Percentiles rank a stretch among this genome's conserved stretches.
Conservation (phyloP, 2,797 vertebrate genomes). For the Ibycter americanus region DNA sequence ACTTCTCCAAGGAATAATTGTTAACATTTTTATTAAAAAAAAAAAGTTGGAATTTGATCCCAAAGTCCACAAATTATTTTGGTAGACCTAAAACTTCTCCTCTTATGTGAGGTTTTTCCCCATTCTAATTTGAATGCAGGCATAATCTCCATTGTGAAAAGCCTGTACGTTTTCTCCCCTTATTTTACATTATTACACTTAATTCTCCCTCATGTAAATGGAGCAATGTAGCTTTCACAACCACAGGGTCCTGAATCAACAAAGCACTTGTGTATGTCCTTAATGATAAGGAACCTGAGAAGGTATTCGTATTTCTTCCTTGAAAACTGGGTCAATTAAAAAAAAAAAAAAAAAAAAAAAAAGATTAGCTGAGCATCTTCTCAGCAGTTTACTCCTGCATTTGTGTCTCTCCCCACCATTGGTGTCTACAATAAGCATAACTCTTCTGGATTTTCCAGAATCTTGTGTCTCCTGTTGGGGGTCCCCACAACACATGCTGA, state of each 20-base stretch:
- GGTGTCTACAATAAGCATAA: background rate
- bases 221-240: background rate
- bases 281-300: background rate
- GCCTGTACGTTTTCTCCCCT: rapidly evolving
- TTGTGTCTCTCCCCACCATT: background rate
- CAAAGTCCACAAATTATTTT: background rate
- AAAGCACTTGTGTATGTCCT: background rate
- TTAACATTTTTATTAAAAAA: background rate
- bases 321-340: background rate
- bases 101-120: background rate
- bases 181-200: background rate
- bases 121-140: background rate
- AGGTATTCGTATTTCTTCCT: background rate
- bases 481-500: rapidly evolving
- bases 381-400: background rate
- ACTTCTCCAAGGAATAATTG: background rate
- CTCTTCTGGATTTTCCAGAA: background rate
- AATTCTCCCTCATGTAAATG: background rate
- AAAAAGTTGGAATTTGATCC: background rate
- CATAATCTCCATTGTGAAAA: background rate
- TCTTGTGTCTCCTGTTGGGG: background rate
- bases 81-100: background rate
- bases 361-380: background rate
- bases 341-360: background rate
- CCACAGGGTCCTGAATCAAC: background rate